Evolutionary conservation across 2,888 invertebrate species (phyloP), one percentile per base, ranked within the genome.

Genomic region (Lepidochitona cinerea): DNA sequence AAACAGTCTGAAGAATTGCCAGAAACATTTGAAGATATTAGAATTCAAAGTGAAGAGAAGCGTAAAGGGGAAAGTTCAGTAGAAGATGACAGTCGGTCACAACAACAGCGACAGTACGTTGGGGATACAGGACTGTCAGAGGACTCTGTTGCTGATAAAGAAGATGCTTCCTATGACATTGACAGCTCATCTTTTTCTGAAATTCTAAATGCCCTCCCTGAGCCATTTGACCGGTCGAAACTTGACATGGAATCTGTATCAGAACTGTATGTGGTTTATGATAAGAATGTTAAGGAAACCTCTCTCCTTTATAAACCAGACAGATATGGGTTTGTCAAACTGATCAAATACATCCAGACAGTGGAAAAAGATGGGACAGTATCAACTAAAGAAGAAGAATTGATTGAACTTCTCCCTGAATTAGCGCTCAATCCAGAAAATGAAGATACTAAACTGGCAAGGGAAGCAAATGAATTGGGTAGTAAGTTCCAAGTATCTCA

Each of bases 201-300:
- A 4, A 4, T 49, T 2, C 23, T 49, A 49, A 49, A 23, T 49
- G 5, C 59, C 32, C 14, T 23, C 23, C 59, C 59, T 59, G 59
- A 59, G 26, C 59, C 59, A 7, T 59, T 59, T 59, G 59, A 59
- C 59, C 23, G 59, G 29, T 29, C 23, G 29, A 9, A 59, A 26
- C 59, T 59, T 12, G 59, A 59, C 29, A 59, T 59, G 59, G 59
- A 59, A 14, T 14, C 59, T 4, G 59, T 59, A 32, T 59, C 59
- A 23, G 32, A 59, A 14, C 23, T 59, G 14, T 59, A 29, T 26
- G 59, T 59, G 12, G 29, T 59, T 23, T 29, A 29, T 32, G 26
- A 18, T 4, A 26, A 32, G 36, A 66, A 66, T 14, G 68, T 41
- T 9, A 68, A 68, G 32, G 68, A 68, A 32, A 68, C 68, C 9